phyloP scores from a whole-genome alignment of 2,888 invertebrate species.

The Campoletis raptor region DNA sequence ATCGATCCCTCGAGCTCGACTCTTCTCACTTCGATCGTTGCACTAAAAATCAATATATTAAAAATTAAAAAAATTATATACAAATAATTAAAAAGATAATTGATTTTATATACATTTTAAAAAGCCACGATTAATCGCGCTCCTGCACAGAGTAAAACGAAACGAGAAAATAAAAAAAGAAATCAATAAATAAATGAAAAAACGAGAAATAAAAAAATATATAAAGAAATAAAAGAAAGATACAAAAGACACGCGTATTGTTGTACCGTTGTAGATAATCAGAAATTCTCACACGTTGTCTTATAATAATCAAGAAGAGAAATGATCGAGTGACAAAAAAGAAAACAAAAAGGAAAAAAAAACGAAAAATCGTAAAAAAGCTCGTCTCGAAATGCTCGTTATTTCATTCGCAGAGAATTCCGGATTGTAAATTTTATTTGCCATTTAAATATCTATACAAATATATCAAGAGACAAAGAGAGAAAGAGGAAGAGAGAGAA shows the following conservation, averaged over 20 bases:
- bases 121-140: conserved; percentile 57
- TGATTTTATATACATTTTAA: conserved; percentile 42
- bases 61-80: conserved; percentile 23
- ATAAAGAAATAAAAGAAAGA: conserved; percentile 51
- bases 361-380: conserved; percentile 44
- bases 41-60: conserved; percentile 35
- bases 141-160: conserved; percentile 40
- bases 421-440: conserved; percentile 58
- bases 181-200: conserved; percentile 16
- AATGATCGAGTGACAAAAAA: conserved; percentile 34
- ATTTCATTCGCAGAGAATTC: conserved; percentile 58
- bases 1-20: conserved; percentile 41
- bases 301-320: conserved; percentile 66
- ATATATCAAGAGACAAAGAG: conserved; percentile 30
- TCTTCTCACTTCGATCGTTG: conserved; percentile 12
- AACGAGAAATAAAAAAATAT: conserved; percentile 37
- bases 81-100: conserved; percentile 28
- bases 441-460: conserved; percentile 29
- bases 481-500: conserved; percentile 22
- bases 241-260: conserved; percentile 59
- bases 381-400: conserved; percentile 66
- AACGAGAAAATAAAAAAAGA: background rate
- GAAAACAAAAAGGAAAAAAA: conserved; percentile 51
- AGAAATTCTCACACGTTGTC: conserved; percentile 71
- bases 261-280: conserved; percentile 69